Percentiles rank a stretch among this genome's conserved stretches.
phyloP scores from a whole-genome alignment of 2,113 vertebrate genomes.

The Brevimyrus niger region DNA sequence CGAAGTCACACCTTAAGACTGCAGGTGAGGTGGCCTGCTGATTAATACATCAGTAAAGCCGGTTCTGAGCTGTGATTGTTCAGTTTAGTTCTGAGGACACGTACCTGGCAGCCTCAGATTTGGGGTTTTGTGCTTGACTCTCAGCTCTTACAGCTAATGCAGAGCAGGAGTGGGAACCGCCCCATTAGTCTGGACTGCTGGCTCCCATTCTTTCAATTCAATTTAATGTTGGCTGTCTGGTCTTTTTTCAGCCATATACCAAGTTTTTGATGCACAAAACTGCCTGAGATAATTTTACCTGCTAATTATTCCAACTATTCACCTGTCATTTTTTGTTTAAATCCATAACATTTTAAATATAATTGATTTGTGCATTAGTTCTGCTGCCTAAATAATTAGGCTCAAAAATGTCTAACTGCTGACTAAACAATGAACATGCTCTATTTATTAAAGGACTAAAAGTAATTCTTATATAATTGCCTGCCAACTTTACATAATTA shows the following conservation, averaged over 20 bases:
- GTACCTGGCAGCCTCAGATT: not conserved
- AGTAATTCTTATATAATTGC: not conserved
- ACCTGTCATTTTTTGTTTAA: not conserved
- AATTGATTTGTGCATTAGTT: not conserved
- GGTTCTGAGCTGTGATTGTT: not conserved
- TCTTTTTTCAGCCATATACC: not conserved
- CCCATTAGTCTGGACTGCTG: not conserved
- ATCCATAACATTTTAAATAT: not conserved
- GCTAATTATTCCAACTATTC: not conserved
- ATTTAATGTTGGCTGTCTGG: not conserved
- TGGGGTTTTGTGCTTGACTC: not conserved
- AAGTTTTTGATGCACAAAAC: not conserved
- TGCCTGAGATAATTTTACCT: not conserved
- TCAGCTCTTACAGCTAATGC: not conserved
- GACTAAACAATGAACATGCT: not conserved
- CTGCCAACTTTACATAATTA: not conserved
- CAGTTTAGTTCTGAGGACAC: not conserved
- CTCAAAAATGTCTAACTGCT: not conserved
- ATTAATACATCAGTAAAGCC: not conserved
- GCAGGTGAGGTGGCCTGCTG: not conserved
- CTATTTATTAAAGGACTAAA: not conserved
- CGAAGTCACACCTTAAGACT: not conserved
- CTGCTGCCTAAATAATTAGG: not conserved
- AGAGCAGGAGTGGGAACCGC: not conserved
- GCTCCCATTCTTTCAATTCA: not conserved